A percentile compares a stretch with the other conserved stretches of the same genome.
Conservation (phyloP, 2,797 vertebrate species). For the Onychomys leucogaster region DNA sequence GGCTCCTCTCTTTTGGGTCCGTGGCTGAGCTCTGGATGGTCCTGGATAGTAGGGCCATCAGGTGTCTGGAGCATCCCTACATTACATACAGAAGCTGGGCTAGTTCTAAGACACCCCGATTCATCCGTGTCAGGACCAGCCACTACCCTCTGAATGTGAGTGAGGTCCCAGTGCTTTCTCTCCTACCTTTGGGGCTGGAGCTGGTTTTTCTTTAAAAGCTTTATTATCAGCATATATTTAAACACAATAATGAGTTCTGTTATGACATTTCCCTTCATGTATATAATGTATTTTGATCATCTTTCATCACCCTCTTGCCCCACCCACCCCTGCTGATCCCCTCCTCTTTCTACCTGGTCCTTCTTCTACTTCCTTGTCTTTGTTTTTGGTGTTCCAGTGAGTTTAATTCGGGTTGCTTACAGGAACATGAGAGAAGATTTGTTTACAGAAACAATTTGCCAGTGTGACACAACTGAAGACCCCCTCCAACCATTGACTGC, state of each 20-base stretch:
- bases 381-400: background rate
- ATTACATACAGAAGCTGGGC: background rate
- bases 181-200: background rate
- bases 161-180: background rate
- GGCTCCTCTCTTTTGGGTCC: background rate
- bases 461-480: background rate
- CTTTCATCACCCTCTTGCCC: background rate
- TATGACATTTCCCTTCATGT: background rate
- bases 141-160: background rate
- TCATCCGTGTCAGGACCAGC: background rate
- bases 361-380: background rate
- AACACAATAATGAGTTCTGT: background rate
- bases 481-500: background rate
- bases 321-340: background rate
- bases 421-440: background rate
- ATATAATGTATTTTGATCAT: background rate
- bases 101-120: background rate
- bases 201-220: background rate
- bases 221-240: background rate
- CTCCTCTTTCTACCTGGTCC: background rate
- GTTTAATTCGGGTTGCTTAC: background rate
- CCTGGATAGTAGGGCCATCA: background rate
- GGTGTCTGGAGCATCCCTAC: background rate
- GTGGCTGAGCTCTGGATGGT: too few species aligned
- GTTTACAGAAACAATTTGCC: background rate